These are phyloP conservation scores for Myotis lucifugus DNA, from an alignment of 2,113 vertebrate genomes.

Conservation along the genomic window DNA sequence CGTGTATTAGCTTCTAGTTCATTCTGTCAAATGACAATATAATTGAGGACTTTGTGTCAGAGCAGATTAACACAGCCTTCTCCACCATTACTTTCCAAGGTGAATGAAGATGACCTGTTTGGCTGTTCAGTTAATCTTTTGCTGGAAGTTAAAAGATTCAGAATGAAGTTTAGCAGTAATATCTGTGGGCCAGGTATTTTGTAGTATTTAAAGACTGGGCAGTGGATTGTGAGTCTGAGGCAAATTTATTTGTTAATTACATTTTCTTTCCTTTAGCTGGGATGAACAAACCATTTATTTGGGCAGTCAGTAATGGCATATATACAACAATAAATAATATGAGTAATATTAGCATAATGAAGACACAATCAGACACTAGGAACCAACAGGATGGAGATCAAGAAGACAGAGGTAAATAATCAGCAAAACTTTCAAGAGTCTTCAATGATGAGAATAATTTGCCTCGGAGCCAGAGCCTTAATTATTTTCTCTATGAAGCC, in stretches of 20 bases:
- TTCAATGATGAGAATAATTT: neutral
- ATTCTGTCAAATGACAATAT: neutral
- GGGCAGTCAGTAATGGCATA: neutral
- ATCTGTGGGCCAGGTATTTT: neutral
- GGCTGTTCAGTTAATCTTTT: neutral
- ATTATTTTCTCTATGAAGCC: neutral
- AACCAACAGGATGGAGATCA: neutral
- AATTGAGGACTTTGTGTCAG: neutral
- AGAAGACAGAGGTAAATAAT: neutral
- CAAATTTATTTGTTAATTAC: slow-evolving; percentile 32
- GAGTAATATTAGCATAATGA: neutral
- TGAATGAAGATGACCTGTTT: neutral
- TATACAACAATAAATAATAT: neutral
- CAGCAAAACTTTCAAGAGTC: neutral
- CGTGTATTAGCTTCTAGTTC: neutral
- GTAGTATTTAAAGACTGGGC: neutral
- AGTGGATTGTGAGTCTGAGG: neutral
- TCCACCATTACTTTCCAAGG: slow-evolving; percentile 10
- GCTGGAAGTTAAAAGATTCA: neutral
- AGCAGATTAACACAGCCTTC: neutral
- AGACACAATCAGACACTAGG: neutral
- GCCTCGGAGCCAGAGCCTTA: neutral
- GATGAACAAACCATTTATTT: neutral
- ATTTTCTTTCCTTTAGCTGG: neutral
- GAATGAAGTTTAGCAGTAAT: neutral